Base-by-base conservation (phyloP, 2,888 invertebrate species). In the Drosophila mercatorum region DNA sequence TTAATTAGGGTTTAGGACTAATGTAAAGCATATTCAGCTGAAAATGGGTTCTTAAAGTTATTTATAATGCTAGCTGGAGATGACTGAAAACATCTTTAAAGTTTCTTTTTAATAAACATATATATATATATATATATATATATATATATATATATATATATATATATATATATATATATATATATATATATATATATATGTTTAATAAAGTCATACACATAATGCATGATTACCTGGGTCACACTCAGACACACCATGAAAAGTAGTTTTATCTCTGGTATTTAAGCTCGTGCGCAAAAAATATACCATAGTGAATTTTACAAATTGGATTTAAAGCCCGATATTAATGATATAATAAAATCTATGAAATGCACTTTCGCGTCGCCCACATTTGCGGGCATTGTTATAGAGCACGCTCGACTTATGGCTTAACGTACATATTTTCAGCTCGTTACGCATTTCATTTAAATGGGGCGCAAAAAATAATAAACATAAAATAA, bases 391-490 rank as follows among this genome's bases (percentile, higher is more conserved):
- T n/a, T 11, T 3, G 17, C 12, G 4, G 51, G 22, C 34, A 36
- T 55, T 47, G 46, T 70, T 67, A 38, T 51, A 41, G 6, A 40
- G 43, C 56, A 57, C 59, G 44, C 46, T 58, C 34, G 68, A 63
- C 70, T 74, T 70, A 49, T 68, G 62, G 56, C 60, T 70, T 66
- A 68, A 49, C 53, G 58, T 49, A 28, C 65, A 71, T 71, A 74
- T 74, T 80, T 78, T 70, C 65, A 69, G 65, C 72, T 80, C 78
- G 75, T 72, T 81, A 68, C 49, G 57, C 52, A 36, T 67, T 71
- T 70, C 51, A 68, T 78, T 72, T 65, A 68, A 73, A 77, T 66
- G 49, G 60, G 63, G 65, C 52, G 62, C 67, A 53, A 53, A 51
- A 60, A 62, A 62, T 44, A 60, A 59, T 36, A 26, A 44, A 59